Base-by-base conservation (phyloP, 1,140 invertebrate species). In the Conus ventricosus region DNA sequence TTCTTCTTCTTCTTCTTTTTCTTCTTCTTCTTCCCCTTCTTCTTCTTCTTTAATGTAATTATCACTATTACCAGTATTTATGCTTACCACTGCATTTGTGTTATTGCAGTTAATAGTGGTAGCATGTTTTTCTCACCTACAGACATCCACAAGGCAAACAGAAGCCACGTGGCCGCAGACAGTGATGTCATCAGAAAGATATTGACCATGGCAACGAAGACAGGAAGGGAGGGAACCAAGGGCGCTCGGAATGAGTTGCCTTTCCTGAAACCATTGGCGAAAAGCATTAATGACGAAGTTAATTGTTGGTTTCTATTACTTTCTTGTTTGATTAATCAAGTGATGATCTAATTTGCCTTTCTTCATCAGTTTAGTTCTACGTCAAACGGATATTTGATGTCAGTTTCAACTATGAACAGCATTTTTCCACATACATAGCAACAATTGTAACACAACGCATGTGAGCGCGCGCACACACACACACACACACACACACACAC, bases 101-200 rank as follows among this genome's bases (percentile, higher is more conserved):
- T 54, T 7, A 51, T 15, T 0, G 57, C 15, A 15, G 57, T 8
- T 11, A 60, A 15, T 17, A 80, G 17, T 20, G 13, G 54, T 80
- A n/a, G 87, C 51, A 51, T 27, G 10, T n/a, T 27, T 15, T 17
- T 84, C 91, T 88, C 90, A 93, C 93, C 92, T 80, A 91, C 39
- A 17, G 84, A 15, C 92, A 93, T 92, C 93, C 93, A 93, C 5
- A 91, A 88, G 53, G 75, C 90, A 91, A 93, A 93, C 57, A 97
- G 96, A 63, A 98, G 96, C 98, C 98, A 98, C 5, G 98, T 98
- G 91, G 96, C 96, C 57, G 96, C 92, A 92, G 97, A 97, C 87
- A 99, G 95, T 95, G 98, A 97, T 89, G 97, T 96, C 97, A 98
- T 98, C 53, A 99, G 96, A 95, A 98, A 98, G 80, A 98, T 94